phyloP scores from a whole-genome alignment of 1,140 invertebrate genomes.

The Hetaerina americana region DNA sequence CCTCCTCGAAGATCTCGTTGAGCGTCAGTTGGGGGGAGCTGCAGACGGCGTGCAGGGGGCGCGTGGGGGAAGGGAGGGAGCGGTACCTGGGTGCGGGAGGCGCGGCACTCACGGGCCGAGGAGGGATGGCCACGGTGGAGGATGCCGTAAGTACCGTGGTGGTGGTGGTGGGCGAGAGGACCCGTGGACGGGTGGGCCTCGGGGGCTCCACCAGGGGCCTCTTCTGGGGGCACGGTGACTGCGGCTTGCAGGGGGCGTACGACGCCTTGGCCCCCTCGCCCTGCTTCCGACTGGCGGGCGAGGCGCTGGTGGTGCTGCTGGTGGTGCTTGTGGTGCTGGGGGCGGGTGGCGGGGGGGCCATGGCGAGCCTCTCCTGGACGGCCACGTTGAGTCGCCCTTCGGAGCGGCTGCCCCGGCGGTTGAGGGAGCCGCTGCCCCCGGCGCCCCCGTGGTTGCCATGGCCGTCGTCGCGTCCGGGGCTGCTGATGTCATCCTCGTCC shows the following conservation, averaged over 20 bases:
- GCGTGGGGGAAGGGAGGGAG: constrained; percentile 22
- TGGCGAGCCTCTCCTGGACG: constrained; percentile 31
- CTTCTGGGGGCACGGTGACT: constrained; percentile 10
- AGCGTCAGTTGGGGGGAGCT: constrained; percentile 47
- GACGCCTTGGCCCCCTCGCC: constrained; percentile 13
- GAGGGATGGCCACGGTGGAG: constrained; percentile 32
- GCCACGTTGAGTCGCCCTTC: constrained; percentile 46
- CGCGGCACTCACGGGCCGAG: constrained; percentile 35
- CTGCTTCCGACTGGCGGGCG: constrained; percentile 17
- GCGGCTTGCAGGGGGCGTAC: constrained; percentile 15
- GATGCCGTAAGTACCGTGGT: constrained; percentile 21
- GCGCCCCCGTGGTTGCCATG: constrained; percentile 12
- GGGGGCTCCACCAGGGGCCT: constrained; percentile 4
- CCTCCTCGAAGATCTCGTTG: constrained; percentile 61
- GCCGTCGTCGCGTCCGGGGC: constrained; percentile 38
- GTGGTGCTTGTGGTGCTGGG: neutral
- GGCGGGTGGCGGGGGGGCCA: neutral
- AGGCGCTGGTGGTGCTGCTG: constrained; percentile 13
- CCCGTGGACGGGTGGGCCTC: neutral
- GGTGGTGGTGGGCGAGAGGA: constrained; percentile 13
- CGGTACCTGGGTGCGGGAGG: constrained; percentile 28
- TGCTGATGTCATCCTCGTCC: constrained; percentile 47
- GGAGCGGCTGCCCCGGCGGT: constrained; percentile 42
- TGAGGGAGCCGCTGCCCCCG: constrained; percentile 24
- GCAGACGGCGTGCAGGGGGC: constrained; percentile 33